Conservation (phyloP, 1,140 invertebrate species). For the Drosophila equinoxialis region DNA sequence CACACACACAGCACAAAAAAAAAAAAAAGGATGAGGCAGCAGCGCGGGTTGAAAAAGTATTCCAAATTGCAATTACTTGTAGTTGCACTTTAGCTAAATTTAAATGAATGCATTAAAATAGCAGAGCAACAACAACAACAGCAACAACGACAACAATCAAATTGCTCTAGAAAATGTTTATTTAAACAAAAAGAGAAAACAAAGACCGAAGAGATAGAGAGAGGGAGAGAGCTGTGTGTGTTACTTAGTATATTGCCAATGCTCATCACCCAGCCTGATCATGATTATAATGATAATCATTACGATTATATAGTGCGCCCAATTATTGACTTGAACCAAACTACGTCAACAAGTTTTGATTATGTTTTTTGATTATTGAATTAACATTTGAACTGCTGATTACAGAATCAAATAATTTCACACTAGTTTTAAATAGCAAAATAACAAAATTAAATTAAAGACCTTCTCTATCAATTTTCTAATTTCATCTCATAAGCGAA, state of each 20-base stretch:
- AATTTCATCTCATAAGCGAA: not conserved
- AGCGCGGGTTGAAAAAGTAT: constrained; percentile 9
- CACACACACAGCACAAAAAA: too few species aligned
- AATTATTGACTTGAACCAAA: constrained; percentile 15
- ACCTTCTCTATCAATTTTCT: not conserved
- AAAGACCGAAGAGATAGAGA: not conserved
- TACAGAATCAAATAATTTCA: constrained; percentile 12
- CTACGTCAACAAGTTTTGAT: constrained; percentile 55
- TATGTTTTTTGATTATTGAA: constrained; percentile 38
- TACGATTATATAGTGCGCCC: constrained; percentile 38
- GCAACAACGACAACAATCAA: not conserved
- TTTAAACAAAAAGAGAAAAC: constrained; percentile 29
- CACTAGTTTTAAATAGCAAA: constrained; percentile 8
- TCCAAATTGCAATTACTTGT: constrained; percentile 71
- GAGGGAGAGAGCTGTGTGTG: not conserved
- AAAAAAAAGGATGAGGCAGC: not conserved
- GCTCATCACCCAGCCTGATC: not conserved
- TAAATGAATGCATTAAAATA: constrained; percentile 40
- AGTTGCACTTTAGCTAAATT: constrained; percentile 45
- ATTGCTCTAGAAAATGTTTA: constrained; percentile 51
- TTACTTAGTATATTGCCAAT: not conserved
- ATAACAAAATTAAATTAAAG: not conserved
- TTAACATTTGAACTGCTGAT: constrained; percentile 18
- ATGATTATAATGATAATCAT: constrained; percentile 31
- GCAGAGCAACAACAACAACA: not conserved